Conservation (phyloP, 2,888 invertebrate species). For the Dryococelus australis region DNA sequence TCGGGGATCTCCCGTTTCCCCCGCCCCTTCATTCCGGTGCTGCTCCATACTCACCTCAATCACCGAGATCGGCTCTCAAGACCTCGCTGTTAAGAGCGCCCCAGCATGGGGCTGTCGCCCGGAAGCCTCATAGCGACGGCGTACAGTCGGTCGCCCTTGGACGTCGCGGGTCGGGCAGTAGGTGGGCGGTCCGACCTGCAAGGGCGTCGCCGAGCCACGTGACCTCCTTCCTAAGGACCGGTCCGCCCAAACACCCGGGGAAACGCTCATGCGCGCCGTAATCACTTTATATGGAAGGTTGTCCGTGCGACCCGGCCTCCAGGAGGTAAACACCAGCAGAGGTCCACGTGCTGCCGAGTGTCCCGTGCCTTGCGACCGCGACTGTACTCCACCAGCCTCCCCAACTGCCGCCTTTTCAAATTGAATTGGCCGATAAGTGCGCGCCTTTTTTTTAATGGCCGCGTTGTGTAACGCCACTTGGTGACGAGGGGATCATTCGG, state of each 20-base stretch:
- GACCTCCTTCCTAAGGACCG: not conserved
- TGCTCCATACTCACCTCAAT: no score
- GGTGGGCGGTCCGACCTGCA: not conserved
- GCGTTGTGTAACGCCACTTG: no score
- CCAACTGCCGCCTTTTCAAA: not conserved
- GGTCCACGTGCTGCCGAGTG: not conserved
- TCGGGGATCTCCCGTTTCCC: no score
- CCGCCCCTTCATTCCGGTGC: no score
- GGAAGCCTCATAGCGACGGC: no score
- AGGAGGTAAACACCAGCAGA: not conserved
- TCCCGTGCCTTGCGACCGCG: not conserved
- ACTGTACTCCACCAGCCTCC: not conserved
- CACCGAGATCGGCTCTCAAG: no score
- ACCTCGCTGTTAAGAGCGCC: no score
- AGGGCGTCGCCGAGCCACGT: constrained; percentile 1
- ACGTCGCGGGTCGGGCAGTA: not conserved
- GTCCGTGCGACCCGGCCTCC: not conserved
- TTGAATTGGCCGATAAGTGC: not conserved
- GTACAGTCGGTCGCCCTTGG: no score
- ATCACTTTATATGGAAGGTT: not conserved
- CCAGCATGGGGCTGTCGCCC: no score
- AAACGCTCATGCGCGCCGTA: not conserved
- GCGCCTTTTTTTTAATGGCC: not conserved
- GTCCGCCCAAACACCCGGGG: not conserved
- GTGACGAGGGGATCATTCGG: no score